phyloP scores from a whole-genome alignment of 2,113 vertebrate genomes.

The Dipodomys stephensi region DNA sequence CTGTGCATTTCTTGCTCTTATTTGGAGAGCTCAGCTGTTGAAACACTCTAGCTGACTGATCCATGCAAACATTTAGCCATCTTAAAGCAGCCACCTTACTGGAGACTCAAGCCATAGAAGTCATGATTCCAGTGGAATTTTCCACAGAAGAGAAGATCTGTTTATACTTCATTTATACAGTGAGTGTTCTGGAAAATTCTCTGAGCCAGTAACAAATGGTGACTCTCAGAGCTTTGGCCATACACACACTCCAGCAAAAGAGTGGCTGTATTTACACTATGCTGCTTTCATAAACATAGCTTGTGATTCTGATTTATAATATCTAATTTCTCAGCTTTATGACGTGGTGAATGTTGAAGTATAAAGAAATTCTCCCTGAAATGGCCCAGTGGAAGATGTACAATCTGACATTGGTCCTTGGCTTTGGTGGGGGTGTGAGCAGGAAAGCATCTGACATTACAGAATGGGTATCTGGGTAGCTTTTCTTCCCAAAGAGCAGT shows the following conservation, averaged over 20 bases:
- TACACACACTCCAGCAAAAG: not conserved
- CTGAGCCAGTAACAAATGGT: not conserved
- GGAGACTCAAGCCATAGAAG: not conserved
- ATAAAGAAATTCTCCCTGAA: too few relatives aligned
- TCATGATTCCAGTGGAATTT: not conserved
- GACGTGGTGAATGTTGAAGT: not conserved
- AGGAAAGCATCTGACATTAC: not conserved
- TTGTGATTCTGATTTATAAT: too few relatives aligned
- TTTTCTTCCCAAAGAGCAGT: not conserved
- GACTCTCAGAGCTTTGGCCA: not conserved
- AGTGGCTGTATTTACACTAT: not conserved
- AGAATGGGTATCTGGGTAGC: not conserved
- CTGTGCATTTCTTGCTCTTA: not conserved
- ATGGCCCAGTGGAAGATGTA: not conserved
- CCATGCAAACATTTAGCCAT: not conserved
- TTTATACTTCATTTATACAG: slow-evolving; percentile 13
- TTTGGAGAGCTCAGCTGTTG: not conserved
- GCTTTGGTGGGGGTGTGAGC: not conserved
- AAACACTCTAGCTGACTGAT: not conserved
- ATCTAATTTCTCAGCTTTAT: not conserved
- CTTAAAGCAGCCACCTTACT: not conserved
- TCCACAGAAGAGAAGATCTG: not conserved
- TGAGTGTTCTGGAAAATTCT: slow-evolving; percentile 27
- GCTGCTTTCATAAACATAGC: not conserved
- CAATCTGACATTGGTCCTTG: not conserved